A percentile compares a stretch with the other conserved stretches of the same genome.
Conservation (phyloP, 2,113 vertebrate genomes). For the Crocuta crocuta region DNA sequence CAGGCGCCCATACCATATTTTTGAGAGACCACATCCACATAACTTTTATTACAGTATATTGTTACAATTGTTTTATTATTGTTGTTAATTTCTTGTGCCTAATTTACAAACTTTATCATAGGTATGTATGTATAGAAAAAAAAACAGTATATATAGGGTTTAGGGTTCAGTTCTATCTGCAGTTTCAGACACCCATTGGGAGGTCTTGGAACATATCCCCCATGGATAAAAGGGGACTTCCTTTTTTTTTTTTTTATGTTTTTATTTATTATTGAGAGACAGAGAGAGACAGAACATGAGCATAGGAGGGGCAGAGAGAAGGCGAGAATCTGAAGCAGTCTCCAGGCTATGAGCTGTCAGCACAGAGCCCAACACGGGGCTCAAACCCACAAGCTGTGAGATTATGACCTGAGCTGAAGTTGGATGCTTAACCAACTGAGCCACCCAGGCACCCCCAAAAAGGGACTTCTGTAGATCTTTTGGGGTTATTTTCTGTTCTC, state of each 20-base stretch:
- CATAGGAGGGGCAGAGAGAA: too few species aligned
- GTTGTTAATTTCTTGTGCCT: background rate
- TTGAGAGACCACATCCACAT: background rate
- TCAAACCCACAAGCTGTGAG: too few species aligned
- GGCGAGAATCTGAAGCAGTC: too few species aligned
- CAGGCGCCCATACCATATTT: too few species aligned
- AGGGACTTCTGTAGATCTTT: background rate
- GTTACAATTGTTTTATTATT: background rate
- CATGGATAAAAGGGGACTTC: background rate
- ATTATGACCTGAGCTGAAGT: too few species aligned
- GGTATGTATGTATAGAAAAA: background rate
- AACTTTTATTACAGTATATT: background rate
- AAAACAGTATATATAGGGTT: background rate
- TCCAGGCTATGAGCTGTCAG: too few species aligned
- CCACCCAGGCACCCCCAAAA: background rate
- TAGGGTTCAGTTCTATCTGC: background rate
- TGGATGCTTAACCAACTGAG: too few species aligned
- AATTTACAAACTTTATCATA: background rate
- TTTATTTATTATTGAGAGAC: too few species aligned
- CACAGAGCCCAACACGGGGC: too few species aligned
- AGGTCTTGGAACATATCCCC: background rate
- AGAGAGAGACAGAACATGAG: too few species aligned
- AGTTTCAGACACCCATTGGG: background rate
- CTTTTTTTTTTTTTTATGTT: too few species aligned
- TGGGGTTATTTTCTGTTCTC: slow-evolving; percentile 22